These are phyloP conservation scores for Drosophila affinis DNA, from an alignment of 2,888 invertebrate genomes.

Conservation along the genomic window DNA sequence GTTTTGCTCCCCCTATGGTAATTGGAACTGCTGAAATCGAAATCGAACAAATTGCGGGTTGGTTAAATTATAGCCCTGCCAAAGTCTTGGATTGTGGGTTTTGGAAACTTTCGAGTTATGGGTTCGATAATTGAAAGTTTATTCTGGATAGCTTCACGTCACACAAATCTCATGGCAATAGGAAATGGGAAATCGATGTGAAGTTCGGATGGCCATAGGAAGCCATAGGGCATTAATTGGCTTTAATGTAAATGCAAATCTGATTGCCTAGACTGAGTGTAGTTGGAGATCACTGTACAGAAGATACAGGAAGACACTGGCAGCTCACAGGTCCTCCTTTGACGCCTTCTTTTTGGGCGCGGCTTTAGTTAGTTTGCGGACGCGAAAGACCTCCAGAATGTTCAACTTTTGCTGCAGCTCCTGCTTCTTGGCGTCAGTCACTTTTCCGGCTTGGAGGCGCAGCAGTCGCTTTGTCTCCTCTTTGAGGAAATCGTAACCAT, in stretches of 20 bases:
- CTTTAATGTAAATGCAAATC: conserved; percentile 52
- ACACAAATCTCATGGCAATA: neutral
- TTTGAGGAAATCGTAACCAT: conserved; percentile 90
- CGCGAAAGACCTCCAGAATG: conserved; percentile 91
- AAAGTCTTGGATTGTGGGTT: conserved; percentile 4
- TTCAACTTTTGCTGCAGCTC: conserved; percentile 91
- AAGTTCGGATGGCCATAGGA: neutral
- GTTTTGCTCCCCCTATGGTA: conserved; percentile 47
- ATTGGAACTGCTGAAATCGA: conserved; percentile 59
- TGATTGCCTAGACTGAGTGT: conserved; percentile 1
- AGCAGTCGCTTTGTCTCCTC: conserved; percentile 91
- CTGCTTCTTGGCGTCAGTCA: conserved; percentile 92
- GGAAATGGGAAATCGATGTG: neutral
- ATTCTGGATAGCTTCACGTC: conserved; percentile 8
- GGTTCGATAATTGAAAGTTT: conserved; percentile 34
- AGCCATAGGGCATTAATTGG: too few species aligned
- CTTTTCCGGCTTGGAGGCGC: conserved; percentile 91
- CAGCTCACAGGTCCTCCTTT: conserved; percentile 36
- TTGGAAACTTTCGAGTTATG: conserved; percentile 15
- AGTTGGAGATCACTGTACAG: conserved; percentile 10
- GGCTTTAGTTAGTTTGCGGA: conserved; percentile 65
- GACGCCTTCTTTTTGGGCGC: conserved; percentile 5
- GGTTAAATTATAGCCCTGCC: conserved; percentile 49
- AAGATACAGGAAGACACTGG: neutral
- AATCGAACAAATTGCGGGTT: conserved; percentile 38